A percentile compares a stretch with the other conserved stretches of the same genome.
Conservation (phyloP, 2,888 invertebrate genomes). For the Nasonia oneida region DNA sequence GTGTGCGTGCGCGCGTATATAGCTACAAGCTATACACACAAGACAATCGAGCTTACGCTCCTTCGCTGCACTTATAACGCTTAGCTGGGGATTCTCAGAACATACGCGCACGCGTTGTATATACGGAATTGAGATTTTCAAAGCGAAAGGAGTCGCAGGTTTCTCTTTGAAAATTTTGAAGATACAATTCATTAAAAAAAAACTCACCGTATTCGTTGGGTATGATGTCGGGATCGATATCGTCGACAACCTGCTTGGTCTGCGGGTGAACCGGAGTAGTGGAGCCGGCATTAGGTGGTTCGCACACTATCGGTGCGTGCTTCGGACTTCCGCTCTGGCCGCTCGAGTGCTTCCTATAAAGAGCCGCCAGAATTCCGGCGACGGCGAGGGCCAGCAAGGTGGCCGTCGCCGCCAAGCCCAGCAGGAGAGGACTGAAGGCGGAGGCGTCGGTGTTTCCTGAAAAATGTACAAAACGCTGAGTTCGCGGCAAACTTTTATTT, state of each 20-base stretch:
- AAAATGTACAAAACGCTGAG: background rate
- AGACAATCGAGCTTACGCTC: background rate
- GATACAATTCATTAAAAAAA: no score
- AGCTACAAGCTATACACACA: background rate
- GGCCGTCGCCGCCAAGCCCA: conserved; percentile 88
- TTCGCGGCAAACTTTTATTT: background rate
- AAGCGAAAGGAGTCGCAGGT: background rate
- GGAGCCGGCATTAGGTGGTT: conserved; percentile 77
- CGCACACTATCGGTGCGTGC: conserved; percentile 76
- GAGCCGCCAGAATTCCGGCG: conserved; percentile 87
- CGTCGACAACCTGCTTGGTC: conserved; percentile 83
- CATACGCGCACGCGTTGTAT: background rate
- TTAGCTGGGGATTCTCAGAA: background rate
- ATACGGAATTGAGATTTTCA: background rate
- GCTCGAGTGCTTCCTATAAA: conserved; percentile 82
- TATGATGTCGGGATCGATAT: conserved; percentile 93
- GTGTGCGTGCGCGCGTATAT: background rate
- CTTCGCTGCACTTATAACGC: background rate
- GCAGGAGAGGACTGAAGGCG: conserved; percentile 86
- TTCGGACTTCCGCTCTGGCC: conserved; percentile 75
- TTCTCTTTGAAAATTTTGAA: no score
- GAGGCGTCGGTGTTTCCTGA: conserved; percentile 68
- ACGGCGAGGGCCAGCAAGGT: conserved; percentile 88
- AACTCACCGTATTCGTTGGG: conserved; percentile 90
- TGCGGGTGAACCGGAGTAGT: conserved; percentile 79